A percentile compares a stretch with the other conserved stretches of the same genome.
Evolutionary conservation across 1,140 invertebrate species (phyloP).

Genomic region (Trichoplusia ni): DNA sequence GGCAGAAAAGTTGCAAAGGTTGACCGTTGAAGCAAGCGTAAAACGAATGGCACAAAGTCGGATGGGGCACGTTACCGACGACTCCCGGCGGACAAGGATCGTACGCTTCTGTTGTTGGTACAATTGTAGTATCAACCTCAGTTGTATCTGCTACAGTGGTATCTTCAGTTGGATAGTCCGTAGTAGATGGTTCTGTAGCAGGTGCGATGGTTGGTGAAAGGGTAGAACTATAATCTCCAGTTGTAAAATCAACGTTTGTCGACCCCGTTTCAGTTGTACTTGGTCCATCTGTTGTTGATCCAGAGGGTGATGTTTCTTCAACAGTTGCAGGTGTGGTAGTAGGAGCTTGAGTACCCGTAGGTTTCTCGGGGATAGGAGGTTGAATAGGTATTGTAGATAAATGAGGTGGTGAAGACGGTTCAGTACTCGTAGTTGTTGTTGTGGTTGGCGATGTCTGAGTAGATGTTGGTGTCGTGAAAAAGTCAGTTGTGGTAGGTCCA

Average conservation of each 20-base stretch:
- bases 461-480: too few species aligned
- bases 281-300: too few species aligned
- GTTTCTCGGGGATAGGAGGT: too few species aligned
- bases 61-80: constrained; percentile 48
- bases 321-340: too few species aligned
- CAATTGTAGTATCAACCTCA: neutral
- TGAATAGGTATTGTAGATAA: too few species aligned
- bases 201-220: neutral
- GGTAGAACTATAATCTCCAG: neutral
- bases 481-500: too few species aligned
- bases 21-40: constrained; percentile 49
- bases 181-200: neutral
- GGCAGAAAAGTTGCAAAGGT: constrained; percentile 44
- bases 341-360: too few species aligned
- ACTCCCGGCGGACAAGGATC: constrained; percentile 42
- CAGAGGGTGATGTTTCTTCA: too few species aligned
- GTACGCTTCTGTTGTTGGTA: constrained; percentile 24
- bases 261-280: too few species aligned
- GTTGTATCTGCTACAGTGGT: constrained; percentile 15
- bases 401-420: too few species aligned
- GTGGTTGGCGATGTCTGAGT: too few species aligned
- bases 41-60: constrained; percentile 46
- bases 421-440: too few species aligned
- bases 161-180: neutral
- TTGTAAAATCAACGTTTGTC: constrained; percentile 2